Evolutionary conservation across 2,888 invertebrate species (phyloP).

Genomic region (Epinotia ramella): DNA sequence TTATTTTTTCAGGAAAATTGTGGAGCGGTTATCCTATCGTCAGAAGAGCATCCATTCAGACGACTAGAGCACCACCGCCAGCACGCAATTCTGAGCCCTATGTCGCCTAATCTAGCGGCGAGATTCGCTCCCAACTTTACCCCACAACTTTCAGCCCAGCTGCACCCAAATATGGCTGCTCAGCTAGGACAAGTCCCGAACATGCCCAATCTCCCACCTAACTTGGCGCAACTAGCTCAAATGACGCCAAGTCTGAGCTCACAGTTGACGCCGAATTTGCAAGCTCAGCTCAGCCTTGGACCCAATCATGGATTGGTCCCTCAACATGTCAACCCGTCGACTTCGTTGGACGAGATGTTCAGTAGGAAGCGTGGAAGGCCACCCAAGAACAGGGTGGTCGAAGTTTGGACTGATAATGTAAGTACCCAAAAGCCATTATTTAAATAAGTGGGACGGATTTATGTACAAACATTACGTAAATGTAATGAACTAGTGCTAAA

Average conservation of each 20-base stretch:
- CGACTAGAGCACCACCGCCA: conserved; percentile 94
- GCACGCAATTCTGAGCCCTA: conserved; percentile 89
- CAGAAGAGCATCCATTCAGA: conserved; percentile 91
- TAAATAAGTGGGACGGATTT: too few relatives aligned
- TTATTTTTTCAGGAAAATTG: conserved; percentile 88
- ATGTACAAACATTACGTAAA: too few relatives aligned
- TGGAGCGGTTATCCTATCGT: conserved; percentile 90
- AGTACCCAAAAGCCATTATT: conserved; percentile 64
- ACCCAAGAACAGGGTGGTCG: conserved; percentile 97
- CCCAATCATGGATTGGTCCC: conserved; percentile 71
- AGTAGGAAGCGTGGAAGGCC: conserved; percentile 97
- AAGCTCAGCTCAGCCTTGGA: conserved; percentile 76
- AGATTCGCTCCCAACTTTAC: conserved; percentile 85
- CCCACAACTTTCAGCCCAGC: conserved; percentile 76
- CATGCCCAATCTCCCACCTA: conserved; percentile 75
- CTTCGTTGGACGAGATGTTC: conserved; percentile 95
- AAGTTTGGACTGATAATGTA: conserved; percentile 94
- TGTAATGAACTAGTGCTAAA: background rate
- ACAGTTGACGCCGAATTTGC: conserved; percentile 75
- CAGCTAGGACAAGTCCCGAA: conserved; percentile 78
- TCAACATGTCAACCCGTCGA: conserved; percentile 83
- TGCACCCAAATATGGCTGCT: conserved; percentile 82
- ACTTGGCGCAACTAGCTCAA: conserved; percentile 78
- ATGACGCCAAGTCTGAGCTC: conserved; percentile 78
- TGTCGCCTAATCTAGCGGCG: conserved; percentile 84